Base-by-base conservation (phyloP, 2,888 invertebrate genomes). In the Vannuccia rotundouncinata region DNA sequence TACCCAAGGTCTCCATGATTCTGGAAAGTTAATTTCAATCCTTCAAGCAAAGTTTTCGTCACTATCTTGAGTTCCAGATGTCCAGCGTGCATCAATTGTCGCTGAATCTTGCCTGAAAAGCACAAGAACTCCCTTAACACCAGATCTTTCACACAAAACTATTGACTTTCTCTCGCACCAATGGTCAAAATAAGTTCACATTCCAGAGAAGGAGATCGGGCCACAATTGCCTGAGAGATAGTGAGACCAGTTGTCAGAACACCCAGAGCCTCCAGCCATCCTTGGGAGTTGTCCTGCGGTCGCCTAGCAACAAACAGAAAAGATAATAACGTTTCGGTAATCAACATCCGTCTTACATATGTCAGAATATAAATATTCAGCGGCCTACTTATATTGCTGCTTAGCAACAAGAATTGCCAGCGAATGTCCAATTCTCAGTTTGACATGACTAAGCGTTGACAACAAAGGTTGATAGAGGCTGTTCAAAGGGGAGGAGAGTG, bases 111-210 rank as follows among this genome's bases (percentile, higher is more conserved):
- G 29, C 87, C 86, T 86, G 84, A 5, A 79, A 82, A 74, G 0
- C 25, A 22, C 25, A 30, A 79, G 0, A 79, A 10, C 25, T 13
- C 22, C 45, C 1, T 30, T n/a, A n/a, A n/a, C n/a, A n/a, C n/a
- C n/a, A n/a, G n/a, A n/a, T n/a, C n/a, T n/a, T n/a, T n/a, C n/a
- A n/a, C n/a, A 31, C 28, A 79, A 0, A 0, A 31, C n/a, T 74
- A 77, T 66, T 66, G 0, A 30, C 0, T 5, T 73, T n/a, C n/a
- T 17, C 17, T 45, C 83, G 82, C 82, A 85, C 87, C 87, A 81
- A 86, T 85, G 80, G 84, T 84, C 59, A 87, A 84, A n/a, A 87
- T 83, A n/a, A 87, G 84, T 82, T 87, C 87, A 29, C 86, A 85
- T 81, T 87, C 86, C 22, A 86, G 81, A 74, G 84, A 83, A 22